A percentile compares a stretch with the other conserved stretches of the same genome.
phyloP scores from a whole-genome alignment of 2,113 vertebrate genomes.

The Connochaetes taurinus region DNA sequence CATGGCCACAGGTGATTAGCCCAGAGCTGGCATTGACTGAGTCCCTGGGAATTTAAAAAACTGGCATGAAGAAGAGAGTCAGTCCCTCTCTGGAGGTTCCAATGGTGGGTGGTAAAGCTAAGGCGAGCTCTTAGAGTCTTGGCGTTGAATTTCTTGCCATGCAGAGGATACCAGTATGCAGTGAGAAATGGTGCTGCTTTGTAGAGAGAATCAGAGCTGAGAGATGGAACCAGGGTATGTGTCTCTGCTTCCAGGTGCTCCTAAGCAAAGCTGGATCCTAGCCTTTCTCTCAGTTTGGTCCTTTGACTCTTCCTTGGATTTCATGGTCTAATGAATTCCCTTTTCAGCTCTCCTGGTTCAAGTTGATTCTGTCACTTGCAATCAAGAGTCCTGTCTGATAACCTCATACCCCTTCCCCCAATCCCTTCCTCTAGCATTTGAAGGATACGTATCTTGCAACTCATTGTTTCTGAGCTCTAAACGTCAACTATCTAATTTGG shows the following conservation, averaged over 20 bases:
- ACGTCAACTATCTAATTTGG: not conserved
- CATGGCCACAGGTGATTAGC: not conserved
- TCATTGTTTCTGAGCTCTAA: slow-evolving; percentile 9
- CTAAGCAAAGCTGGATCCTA: not conserved
- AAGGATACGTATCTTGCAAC: not conserved
- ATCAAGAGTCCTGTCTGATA: not conserved
- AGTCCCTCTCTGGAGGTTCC: not conserved
- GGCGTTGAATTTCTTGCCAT: not conserved
- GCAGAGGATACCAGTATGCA: not conserved
- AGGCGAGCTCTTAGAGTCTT: not conserved
- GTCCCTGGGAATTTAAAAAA: not conserved
- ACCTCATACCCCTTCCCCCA: not conserved
- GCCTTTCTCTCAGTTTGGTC: not conserved
- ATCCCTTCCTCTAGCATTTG: not conserved
- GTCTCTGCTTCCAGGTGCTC: not conserved
- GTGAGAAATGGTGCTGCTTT: not conserved
- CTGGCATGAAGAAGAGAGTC: not conserved
- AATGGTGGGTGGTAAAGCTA: not conserved
- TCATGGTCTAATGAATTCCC: not conserved
- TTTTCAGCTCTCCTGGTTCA: not conserved
- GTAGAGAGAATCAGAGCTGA: not conserved
- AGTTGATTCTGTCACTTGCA: not conserved
- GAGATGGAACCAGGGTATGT: not conserved
- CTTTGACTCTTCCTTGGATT: not conserved
- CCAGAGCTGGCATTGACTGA: not conserved